A percentile compares a stretch with the other conserved stretches of the same genome.
Evolutionary conservation across 2,797 vertebrate species (phyloP).

Genomic region (Hypotaenidia okinawae): DNA sequence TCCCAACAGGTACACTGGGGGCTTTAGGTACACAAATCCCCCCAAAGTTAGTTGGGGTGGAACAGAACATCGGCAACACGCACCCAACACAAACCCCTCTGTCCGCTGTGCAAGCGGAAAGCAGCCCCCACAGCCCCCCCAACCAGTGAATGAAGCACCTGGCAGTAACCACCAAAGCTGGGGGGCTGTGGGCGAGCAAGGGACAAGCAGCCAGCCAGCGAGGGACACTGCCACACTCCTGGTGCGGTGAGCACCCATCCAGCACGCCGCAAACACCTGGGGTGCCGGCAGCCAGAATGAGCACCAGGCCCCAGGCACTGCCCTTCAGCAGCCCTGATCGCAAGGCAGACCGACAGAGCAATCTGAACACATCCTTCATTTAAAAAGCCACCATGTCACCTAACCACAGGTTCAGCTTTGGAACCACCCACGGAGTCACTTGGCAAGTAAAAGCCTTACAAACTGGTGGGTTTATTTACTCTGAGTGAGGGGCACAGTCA

Average conservation of each 20-base stretch:
- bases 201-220: neutral
- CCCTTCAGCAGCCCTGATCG: conserved; percentile 27
- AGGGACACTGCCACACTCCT: too few relatives aligned
- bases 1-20: neutral
- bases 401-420: neutral
- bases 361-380: too few relatives aligned
- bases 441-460: neutral
- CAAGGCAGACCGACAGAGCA: neutral
- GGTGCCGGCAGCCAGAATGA: neutral
- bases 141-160: rapidly evolving
- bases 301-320: rapidly evolving
- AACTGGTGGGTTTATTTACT: neutral
- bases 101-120: neutral
- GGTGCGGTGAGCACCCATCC: neutral
- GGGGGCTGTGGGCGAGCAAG: neutral
- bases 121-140: rapidly evolving
- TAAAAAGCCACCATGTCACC: neutral
- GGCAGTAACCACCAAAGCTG: neutral
- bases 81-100: neutral
- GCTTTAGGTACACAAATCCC: neutral
- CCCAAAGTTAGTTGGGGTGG: rapidly evolving
- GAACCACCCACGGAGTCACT: neutral
- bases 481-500: neutral
- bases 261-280: neutral
- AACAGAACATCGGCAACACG: neutral